Percentiles rank a stretch among this genome's conserved stretches.
Evolutionary conservation across 2,113 vertebrate genomes (phyloP).

Genomic region (Opisthocomus hoazin): DNA sequence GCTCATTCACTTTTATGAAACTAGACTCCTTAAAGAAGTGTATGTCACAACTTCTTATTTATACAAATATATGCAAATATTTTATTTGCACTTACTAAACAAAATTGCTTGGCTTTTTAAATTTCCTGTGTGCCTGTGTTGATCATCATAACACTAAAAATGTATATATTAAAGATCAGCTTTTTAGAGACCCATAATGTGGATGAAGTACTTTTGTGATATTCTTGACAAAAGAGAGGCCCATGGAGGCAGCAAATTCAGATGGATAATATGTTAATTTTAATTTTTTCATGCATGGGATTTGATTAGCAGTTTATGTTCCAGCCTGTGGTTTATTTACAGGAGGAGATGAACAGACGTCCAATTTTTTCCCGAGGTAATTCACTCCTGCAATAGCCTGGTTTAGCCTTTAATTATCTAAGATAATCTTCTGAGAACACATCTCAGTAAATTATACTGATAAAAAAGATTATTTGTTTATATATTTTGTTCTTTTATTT

Average conservation of each 20-base stretch:
- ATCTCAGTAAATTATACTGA: background rate
- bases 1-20: background rate
- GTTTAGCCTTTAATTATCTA: background rate
- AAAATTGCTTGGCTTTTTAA: background rate
- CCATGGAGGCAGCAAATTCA: background rate
- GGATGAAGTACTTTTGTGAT: background rate
- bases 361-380: background rate
- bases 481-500: background rate
- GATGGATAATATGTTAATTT: background rate
- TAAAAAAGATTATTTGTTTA: background rate
- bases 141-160: background rate
- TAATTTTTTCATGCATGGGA: background rate
- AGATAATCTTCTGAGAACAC: background rate
- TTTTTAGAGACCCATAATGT: background rate
- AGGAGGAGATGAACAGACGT: constrained; percentile 5
- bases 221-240: background rate
- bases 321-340: background rate
- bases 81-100: background rate
- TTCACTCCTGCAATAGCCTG: background rate
- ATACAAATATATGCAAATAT: background rate
- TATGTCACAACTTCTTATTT: background rate
- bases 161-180: background rate
- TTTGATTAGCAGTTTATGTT: background rate
- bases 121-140: background rate
- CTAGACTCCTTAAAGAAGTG: background rate